These are phyloP conservation scores for Apodemia duryi DNA, from an alignment of 2,888 invertebrate genomes.

Conservation along the genomic window DNA sequence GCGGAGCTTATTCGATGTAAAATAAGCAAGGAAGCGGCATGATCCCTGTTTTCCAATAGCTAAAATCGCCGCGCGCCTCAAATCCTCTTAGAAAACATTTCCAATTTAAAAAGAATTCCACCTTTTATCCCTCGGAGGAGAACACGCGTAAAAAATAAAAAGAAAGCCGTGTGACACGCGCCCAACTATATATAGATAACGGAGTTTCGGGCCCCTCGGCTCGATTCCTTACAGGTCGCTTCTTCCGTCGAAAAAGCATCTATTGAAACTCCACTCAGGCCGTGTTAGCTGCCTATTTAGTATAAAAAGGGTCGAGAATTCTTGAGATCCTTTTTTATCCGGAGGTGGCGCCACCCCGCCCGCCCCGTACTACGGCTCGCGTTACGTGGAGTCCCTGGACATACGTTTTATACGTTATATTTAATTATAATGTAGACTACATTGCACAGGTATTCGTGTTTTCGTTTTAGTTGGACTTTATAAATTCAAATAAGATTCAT, in stretches of 20 bases:
- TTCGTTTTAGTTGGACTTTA: too few relatives aligned
- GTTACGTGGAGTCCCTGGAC: constrained; percentile 19
- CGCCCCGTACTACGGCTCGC: constrained; percentile 26
- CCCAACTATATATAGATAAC: constrained; percentile 46
- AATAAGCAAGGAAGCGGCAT: constrained; percentile 32
- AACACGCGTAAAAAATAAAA: constrained; percentile 77
- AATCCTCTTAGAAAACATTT: constrained; percentile 80
- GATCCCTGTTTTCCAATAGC: constrained; percentile 60
- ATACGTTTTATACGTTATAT: constrained; percentile 17
- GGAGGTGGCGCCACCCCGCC: constrained; percentile 50
- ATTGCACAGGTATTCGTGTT: not conserved
- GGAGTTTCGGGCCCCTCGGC: constrained; percentile 57
- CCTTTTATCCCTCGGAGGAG: constrained; percentile 72
- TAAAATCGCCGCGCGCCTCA: constrained; percentile 64
- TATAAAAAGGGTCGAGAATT: constrained; percentile 78
- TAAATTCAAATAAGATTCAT: too few relatives aligned
- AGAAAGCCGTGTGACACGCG: constrained; percentile 70
- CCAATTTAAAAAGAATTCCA: constrained; percentile 79
- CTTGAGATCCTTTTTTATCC: constrained; percentile 75
- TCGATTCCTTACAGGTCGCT: constrained; percentile 77
- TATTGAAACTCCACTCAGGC: constrained; percentile 79
- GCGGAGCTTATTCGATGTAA: constrained; percentile 6
- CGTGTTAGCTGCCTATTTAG: constrained; percentile 80
- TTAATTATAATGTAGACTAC: constrained; percentile 7
- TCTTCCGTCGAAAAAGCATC: constrained; percentile 76